Evolutionary conservation across 2,113 vertebrate genomes (phyloP).

Genomic region (Oreochromis niloticus): DNA sequence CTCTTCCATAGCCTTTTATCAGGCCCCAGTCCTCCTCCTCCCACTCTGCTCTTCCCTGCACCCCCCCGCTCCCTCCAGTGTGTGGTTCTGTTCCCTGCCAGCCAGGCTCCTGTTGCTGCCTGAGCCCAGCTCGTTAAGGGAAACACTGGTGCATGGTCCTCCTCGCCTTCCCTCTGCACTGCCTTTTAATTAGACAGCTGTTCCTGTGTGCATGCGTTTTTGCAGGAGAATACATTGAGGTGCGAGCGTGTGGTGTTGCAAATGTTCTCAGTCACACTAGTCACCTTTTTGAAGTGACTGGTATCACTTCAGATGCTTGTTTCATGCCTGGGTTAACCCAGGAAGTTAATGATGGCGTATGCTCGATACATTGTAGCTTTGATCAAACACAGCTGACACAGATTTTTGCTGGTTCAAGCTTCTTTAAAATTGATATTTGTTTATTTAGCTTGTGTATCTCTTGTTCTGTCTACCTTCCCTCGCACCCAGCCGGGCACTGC

Average conservation of each 20-base stretch:
- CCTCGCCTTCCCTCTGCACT: slow-evolving; percentile 56
- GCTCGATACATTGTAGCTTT: background rate
- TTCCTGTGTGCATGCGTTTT: slow-evolving; percentile 14
- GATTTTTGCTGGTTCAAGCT: background rate
- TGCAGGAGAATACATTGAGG: background rate
- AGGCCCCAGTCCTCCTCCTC: background rate
- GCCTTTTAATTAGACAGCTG: slow-evolving; percentile 68
- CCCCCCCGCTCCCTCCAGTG: slow-evolving; percentile 7
- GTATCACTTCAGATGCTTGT: background rate
- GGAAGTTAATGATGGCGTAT: background rate
- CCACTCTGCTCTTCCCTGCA: background rate
- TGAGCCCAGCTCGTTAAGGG: slow-evolving; percentile 58
- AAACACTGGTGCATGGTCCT: slow-evolving; percentile 53
- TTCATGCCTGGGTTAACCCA: background rate
- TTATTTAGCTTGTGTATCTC: background rate
- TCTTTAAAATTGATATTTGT: background rate
- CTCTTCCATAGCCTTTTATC: slow-evolving; percentile 55
- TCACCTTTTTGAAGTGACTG: slow-evolving; percentile 30
- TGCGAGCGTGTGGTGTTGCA: background rate
- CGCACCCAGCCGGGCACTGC: rapidly evolving
- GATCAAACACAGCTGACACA: background rate
- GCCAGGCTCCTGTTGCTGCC: slow-evolving; percentile 46
- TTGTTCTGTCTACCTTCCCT: background rate
- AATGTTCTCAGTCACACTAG: background rate
- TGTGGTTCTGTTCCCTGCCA: slow-evolving; percentile 35